phyloP scores from a whole-genome alignment of 2,888 invertebrate genomes.

The Leptinotarsa rubiginosa region DNA sequence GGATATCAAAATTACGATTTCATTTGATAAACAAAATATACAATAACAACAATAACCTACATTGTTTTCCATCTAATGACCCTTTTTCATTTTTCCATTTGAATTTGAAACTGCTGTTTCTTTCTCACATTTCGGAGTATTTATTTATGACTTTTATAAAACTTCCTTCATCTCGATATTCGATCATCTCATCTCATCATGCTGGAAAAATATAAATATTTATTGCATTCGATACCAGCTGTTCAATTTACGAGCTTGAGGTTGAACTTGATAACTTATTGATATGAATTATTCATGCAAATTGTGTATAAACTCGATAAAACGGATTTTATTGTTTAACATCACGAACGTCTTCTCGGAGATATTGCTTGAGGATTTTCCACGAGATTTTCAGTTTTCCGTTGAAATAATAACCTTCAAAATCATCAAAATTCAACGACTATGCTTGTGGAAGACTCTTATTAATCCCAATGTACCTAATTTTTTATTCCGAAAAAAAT shows the following conservation, averaged over 20 bases:
- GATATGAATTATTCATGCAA: not conserved
- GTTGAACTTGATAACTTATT: slow-evolving; percentile 7
- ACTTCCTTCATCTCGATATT: not conserved
- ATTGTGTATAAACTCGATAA: not conserved
- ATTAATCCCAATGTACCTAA: too few species aligned
- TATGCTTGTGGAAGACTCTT: too few species aligned
- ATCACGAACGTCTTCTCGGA: not conserved
- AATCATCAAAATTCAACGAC: not conserved
- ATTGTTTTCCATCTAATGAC: too few species aligned
- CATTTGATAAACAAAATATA: not conserved
- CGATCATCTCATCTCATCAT: not conserved
- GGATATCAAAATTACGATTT: not conserved
- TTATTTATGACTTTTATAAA: too few species aligned
- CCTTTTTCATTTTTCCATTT: too few species aligned
- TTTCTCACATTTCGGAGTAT: too few species aligned
- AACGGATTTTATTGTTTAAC: not conserved
- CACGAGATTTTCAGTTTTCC: not conserved
- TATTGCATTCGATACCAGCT: slow-evolving; percentile 6
- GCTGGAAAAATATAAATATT: slow-evolving; percentile 9
- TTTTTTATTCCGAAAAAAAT: too few species aligned
- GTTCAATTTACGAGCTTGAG: not conserved
- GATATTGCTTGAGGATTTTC: not conserved
- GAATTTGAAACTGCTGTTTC: too few species aligned
- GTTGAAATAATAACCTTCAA: not conserved
- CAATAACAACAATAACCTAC: not conserved